A percentile compares a stretch with the other conserved stretches of the same genome.
phyloP scores from a whole-genome alignment of 1,140 invertebrate genomes.

The Micrasema longulum region DNA sequence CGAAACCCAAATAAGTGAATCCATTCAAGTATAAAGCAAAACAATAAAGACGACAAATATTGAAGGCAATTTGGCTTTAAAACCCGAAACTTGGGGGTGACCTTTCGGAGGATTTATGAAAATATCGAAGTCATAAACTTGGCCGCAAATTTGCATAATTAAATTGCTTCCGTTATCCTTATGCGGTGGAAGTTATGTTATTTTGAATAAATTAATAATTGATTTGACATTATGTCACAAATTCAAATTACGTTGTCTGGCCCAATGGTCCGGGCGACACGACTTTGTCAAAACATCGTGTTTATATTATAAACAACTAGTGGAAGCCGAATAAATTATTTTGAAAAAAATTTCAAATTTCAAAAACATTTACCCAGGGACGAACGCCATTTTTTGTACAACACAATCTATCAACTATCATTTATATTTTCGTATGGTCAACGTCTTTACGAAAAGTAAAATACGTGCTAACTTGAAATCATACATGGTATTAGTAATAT shows the following conservation, averaged over 20 bases:
- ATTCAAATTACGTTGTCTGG: conserved; percentile 1
- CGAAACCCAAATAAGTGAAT: conserved; percentile 26
- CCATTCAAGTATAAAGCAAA: conserved; percentile 37
- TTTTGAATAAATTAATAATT: conserved; percentile 39
- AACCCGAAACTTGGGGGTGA: conserved; percentile 16
- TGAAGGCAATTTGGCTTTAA: conserved; percentile 36
- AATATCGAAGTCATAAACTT: conserved; percentile 36
- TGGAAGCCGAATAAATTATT: not conserved
- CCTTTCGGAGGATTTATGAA: conserved; percentile 7
- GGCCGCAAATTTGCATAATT: conserved; percentile 23
- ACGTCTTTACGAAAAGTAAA: too few relatives aligned
- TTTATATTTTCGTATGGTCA: too few relatives aligned
- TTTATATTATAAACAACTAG: not conserved
- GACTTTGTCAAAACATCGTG: not conserved
- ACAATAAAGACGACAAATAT: conserved; percentile 33
- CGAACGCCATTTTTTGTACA: not conserved
- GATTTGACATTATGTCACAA: conserved; percentile 31
- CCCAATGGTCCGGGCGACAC: not conserved
- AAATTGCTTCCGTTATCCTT: conserved; percentile 26
- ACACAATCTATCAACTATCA: not conserved
- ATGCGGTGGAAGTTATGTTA: conserved; percentile 27
- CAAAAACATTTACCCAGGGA: not conserved
- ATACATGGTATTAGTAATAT: too few relatives aligned
- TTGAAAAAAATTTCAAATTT: not conserved
- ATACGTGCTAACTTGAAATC: too few relatives aligned